Percentiles rank a stretch among this genome's conserved stretches.
Evolutionary conservation across 1,140 invertebrate genomes (phyloP).

Genomic region (Marisa cornuarietis): DNA sequence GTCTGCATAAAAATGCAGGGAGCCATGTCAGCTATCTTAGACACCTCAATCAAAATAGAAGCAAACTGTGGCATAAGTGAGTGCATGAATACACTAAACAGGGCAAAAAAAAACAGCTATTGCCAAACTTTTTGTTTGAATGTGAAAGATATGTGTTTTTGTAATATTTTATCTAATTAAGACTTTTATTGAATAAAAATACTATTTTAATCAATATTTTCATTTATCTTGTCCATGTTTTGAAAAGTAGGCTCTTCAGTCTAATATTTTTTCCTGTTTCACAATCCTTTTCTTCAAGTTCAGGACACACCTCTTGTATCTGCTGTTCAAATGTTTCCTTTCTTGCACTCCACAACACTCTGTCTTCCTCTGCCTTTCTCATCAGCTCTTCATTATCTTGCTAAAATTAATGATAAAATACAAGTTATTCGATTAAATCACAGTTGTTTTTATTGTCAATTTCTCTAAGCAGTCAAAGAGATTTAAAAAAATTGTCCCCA

Average conservation of each 20-base stretch:
- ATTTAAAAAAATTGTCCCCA: background rate
- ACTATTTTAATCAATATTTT: no score
- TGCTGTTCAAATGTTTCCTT: conserved; percentile 33
- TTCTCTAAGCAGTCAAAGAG: no score
- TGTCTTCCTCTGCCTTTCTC: conserved; percentile 34
- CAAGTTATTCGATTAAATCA: background rate
- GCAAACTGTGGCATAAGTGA: background rate
- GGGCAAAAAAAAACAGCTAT: background rate
- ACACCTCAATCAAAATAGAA: no score
- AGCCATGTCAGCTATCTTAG: no score
- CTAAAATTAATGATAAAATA: conserved; percentile 27
- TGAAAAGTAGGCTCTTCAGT: no score
- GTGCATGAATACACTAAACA: background rate
- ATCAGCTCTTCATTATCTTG: conserved; percentile 53
- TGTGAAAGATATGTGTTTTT: background rate
- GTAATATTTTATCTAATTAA: background rate
- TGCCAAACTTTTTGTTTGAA: background rate
- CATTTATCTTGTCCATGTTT: no score
- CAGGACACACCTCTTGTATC: conserved; percentile 41
- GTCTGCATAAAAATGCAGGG: no score
- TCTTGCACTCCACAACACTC: conserved; percentile 23
- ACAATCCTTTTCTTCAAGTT: no score
- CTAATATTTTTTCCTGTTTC: no score
- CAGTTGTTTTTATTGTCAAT: background rate
- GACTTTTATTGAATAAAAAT: background rate